Conservation (phyloP, 2,888 invertebrate genomes). For the Dynastes hyllus region DNA sequence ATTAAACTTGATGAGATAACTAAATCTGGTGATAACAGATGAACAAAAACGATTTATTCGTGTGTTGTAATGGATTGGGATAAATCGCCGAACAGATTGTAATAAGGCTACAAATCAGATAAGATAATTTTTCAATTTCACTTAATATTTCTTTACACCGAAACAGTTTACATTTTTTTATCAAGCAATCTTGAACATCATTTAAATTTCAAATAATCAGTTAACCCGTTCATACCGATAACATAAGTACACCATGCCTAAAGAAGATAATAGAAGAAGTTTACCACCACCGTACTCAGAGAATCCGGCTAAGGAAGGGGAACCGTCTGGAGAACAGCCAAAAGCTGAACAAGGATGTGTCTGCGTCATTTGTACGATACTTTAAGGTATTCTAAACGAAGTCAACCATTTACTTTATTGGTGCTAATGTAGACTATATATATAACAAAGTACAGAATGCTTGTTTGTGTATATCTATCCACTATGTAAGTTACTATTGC, state of each 20-base stretch:
- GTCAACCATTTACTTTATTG: neutral
- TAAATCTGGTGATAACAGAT: neutral
- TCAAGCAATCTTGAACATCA: neutral
- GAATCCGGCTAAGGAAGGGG: neutral
- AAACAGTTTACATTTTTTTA: constrained; percentile 10
- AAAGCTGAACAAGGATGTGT: neutral
- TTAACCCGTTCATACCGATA: too few species aligned
- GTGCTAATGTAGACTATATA: neutral
- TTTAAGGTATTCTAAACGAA: neutral
- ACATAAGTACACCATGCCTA: neutral
- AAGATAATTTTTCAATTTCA: constrained; percentile 17
- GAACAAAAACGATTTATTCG: neutral
- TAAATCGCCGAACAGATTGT: neutral
- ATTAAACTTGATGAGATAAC: neutral
- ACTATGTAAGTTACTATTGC: too few species aligned
- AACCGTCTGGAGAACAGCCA: neutral
- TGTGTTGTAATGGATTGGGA: neutral
- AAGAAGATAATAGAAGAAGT: constrained; percentile 21
- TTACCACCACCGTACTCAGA: constrained; percentile 22
- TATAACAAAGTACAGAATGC: neutral
- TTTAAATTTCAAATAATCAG: neutral
- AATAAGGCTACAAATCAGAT: neutral
- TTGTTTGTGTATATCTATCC: too few species aligned
- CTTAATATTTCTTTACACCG: neutral
- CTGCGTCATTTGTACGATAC: constrained; percentile 33